Conservation (phyloP, 1,140 invertebrate genomes). For the Drosophila murphyi region DNA sequence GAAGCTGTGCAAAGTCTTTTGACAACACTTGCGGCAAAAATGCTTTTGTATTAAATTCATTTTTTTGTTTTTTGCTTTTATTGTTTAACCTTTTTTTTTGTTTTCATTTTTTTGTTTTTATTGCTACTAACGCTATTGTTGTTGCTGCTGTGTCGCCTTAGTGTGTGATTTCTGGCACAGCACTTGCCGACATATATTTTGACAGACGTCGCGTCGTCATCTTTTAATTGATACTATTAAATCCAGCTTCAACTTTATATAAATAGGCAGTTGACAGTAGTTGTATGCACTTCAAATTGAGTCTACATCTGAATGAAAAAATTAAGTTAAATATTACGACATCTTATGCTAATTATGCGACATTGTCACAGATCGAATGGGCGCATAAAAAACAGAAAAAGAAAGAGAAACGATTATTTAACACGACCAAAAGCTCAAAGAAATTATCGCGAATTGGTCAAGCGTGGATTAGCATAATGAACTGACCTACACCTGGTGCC, state of each 20-base stretch:
- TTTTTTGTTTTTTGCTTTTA: background rate
- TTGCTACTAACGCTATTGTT: slow-evolving; percentile 4
- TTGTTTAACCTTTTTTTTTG: slow-evolving; percentile 24
- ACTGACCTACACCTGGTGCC: slow-evolving; percentile 61
- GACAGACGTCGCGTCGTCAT: slow-evolving; percentile 45
- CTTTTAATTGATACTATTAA: slow-evolving; percentile 71
- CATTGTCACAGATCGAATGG: slow-evolving; percentile 18
- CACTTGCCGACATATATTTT: slow-evolving; percentile 59
- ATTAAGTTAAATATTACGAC: slow-evolving; percentile 10
- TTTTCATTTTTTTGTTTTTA: background rate
- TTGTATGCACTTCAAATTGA: slow-evolving; percentile 23
- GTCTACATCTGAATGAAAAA: background rate
- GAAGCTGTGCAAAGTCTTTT: slow-evolving; percentile 73
- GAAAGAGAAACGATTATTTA: slow-evolving; percentile 53
- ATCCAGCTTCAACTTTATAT: slow-evolving; percentile 8
- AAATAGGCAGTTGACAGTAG: background rate
- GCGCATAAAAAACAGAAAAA: slow-evolving; percentile 26
- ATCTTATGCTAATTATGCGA: slow-evolving; percentile 62
- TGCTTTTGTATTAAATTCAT: slow-evolving; percentile 27
- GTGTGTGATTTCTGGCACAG: slow-evolving; percentile 9
- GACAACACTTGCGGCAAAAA: slow-evolving; percentile 51
- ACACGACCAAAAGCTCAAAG: slow-evolving; percentile 43
- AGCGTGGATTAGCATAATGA: slow-evolving; percentile 48
- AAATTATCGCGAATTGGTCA: slow-evolving; percentile 46
- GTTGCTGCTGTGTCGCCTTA: slow-evolving; percentile 28